Evolutionary conservation across 37 sponge, comb jelly and placozoan species (phyloP).

Genomic region (Oscarella lobularis): DNA sequence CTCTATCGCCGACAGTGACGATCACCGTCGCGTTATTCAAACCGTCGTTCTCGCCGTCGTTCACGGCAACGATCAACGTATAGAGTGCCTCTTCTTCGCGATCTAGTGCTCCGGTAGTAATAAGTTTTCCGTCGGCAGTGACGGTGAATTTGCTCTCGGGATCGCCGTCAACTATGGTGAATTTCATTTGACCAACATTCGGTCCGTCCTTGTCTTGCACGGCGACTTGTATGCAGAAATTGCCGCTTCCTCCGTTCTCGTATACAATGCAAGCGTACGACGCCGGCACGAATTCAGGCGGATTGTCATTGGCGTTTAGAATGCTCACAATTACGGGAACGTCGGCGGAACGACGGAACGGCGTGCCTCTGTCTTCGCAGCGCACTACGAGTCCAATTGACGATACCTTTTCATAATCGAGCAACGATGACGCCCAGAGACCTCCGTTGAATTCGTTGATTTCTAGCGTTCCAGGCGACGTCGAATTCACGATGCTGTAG

Average conservation of each 20-base stretch:
- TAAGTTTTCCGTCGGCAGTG: neutral
- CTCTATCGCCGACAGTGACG: neutral
- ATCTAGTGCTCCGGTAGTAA: neutral
- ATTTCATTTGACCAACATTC: neutral
- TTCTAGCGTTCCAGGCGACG: neutral
- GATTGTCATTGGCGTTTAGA: neutral
- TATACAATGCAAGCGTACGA: neutral
- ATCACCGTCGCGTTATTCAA: neutral
- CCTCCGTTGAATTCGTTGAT: neutral
- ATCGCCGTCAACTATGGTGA: neutral
- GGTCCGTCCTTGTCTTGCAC: neutral
- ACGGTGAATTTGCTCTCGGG: neutral
- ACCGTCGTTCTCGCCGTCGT: neutral
- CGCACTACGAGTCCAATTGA: neutral
- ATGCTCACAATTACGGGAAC: neutral
- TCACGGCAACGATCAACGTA: neutral
- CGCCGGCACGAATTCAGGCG: neutral
- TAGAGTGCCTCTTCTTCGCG: neutral
- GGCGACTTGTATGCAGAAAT: neutral
- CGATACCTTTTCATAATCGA: neutral
- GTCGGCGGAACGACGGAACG: neutral
- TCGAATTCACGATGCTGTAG: neutral
- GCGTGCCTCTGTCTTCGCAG: neutral
- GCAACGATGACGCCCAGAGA: neutral
- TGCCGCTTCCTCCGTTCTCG: neutral